A percentile compares a stretch with the other conserved stretches of the same genome.
Evolutionary conservation across 1,140 invertebrate species (phyloP).

Genomic region (Tetragonula clypearis): DNA sequence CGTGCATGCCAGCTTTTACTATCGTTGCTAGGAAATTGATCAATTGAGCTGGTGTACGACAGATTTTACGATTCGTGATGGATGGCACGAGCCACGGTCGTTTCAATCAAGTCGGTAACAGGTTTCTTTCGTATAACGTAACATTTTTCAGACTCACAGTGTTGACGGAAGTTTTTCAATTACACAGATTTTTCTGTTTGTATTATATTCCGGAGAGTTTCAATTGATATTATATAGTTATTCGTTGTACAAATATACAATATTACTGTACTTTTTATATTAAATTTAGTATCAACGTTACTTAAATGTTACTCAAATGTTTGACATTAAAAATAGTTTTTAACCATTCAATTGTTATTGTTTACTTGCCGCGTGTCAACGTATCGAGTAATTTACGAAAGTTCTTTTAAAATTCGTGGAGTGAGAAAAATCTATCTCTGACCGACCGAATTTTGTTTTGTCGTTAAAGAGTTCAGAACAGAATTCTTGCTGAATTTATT

Average conservation of each 20-base stretch:
- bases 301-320: no score
- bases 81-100: background rate
- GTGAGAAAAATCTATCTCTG: background rate
- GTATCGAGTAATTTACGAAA: background rate
- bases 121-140: background rate
- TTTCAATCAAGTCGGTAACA: background rate
- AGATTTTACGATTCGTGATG: background rate
- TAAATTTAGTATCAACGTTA: no score
- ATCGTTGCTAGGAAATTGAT: background rate
- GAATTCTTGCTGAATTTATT: background rate
- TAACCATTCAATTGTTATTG: background rate
- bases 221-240: background rate
- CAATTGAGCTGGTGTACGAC: background rate
- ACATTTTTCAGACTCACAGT: background rate
- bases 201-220: background rate
- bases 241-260: background rate
- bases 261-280: no score
- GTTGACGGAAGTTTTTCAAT: background rate
- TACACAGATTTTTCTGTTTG: background rate
- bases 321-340: background rate
- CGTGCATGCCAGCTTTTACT: background rate
- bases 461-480: no score
- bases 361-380: background rate
- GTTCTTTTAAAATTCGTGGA: background rate
- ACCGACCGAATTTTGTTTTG: background rate